phyloP scores from a whole-genome alignment of 1,140 invertebrate genomes.

The Bombus waltoni region DNA sequence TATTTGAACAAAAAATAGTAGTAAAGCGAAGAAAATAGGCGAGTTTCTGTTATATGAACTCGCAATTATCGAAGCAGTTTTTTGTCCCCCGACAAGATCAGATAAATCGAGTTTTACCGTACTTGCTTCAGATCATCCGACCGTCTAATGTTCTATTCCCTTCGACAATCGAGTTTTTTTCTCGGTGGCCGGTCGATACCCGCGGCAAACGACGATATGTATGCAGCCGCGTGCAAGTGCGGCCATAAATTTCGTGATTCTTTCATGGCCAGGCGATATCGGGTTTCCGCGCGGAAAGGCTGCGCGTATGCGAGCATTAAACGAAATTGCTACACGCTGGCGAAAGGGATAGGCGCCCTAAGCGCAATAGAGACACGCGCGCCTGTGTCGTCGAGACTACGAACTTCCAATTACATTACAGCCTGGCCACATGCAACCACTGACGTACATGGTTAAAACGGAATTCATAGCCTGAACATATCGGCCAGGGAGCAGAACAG shows the following conservation, averaged over 20 bases:
- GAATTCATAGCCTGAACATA: conserved; percentile 22
- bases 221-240: conserved; percentile 50
- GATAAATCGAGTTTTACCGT: no score
- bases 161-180: conserved; percentile 1
- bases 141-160: not conserved
- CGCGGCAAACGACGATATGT: conserved; percentile 38
- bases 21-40: no score
- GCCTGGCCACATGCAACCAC: conserved; percentile 38
- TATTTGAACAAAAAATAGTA: no score
- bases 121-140: not conserved
- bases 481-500: not conserved
- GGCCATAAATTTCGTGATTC: conserved; percentile 58
- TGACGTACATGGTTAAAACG: conserved; percentile 32
- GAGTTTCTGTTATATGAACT: no score
- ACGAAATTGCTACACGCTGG: conserved; percentile 48
- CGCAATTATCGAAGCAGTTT: no score
- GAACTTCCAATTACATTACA: conserved; percentile 57
- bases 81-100: no score
- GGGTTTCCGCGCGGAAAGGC: conserved; percentile 51
- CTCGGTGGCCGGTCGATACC: not conserved
- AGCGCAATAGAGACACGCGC: conserved; percentile 33
- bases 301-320: conserved; percentile 51
- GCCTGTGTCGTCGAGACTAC: conserved; percentile 32
- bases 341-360: not conserved
- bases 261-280: conserved; percentile 52